Percentiles rank a stretch among this genome's conserved stretches.
phyloP scores from a whole-genome alignment of 2,113 vertebrate genomes.

The Calidris pugnax region DNA sequence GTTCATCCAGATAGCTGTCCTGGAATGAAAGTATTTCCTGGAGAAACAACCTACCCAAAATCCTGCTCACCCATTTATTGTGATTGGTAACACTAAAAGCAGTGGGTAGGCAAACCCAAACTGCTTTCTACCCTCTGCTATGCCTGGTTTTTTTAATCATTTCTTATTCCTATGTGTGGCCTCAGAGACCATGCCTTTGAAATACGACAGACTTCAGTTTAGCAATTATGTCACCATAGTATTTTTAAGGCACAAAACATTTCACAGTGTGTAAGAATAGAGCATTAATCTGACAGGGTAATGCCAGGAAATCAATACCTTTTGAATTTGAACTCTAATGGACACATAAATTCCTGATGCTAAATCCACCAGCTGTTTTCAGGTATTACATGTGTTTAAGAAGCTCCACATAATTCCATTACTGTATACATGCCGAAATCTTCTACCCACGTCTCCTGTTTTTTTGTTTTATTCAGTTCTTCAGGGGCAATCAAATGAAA shows the following conservation, averaged over 20 bases:
- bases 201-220: neutral
- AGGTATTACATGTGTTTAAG: neutral
- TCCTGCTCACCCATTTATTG: neutral
- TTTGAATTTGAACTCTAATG: neutral
- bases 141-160: neutral
- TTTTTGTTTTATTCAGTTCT: conserved; percentile 12
- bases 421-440: neutral
- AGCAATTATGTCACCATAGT: neutral
- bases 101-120: neutral
- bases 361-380: neutral
- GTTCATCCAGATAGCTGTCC: neutral
- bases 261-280: neutral
- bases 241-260: neutral
- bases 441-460: neutral
- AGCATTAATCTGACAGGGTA: neutral
- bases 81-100: neutral
- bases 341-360: neutral
- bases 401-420: neutral
- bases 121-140: neutral
- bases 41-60: neutral
- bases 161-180: neutral
- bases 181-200: neutral
- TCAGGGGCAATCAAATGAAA: neutral
- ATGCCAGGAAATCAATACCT: neutral
- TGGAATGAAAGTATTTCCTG: neutral